Evolutionary conservation across 2,797 vertebrate species (phyloP), one percentile per base, ranked within the genome.

Genomic region (Galagoides demidoff): DNA sequence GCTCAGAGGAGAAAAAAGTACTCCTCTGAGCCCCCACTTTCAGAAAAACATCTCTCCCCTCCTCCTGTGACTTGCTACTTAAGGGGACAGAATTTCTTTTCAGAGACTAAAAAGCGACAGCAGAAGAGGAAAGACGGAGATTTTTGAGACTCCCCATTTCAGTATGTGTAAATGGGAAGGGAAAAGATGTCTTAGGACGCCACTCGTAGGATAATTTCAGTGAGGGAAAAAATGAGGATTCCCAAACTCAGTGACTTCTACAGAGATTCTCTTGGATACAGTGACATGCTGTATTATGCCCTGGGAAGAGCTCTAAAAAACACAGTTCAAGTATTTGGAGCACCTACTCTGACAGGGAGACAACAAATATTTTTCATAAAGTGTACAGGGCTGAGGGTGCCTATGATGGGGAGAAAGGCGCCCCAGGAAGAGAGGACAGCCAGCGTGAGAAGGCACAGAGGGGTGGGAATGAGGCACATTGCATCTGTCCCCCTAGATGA

Each of bases 381-480:
- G n/a, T 31, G 16, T 59, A 55, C 4, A 70, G 1, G 34, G 45
- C 49, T 39, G 19, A 12, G 31, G 16, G 12, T 49, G 49, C 49
- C 27, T 16, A 23, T n/a, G 29, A 66, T 3, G 17, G 39, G 0
- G 0, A 1, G 16, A 25, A 34, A 49, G 70, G 39, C 17, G 74
- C 27, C 27, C 34, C 7, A 61, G 84, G 34, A 29, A 37, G 57
- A 88, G 16, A 5, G 19, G 10, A 8, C 31, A n/a, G 70, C 25
- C 23, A n/a, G 70, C 25, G 23, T 31, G 29, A 45, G 23, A 55
- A 87, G 13, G 63, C 25, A 17, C 31, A 19, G 39, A 37, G 7
- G 19, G 2, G 3, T 77, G 25, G 68, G 8, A 23, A 59, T 4
- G 31, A 59, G 70, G n/a, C 3, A 3, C 27, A 4, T 0, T 4